Evolutionary conservation across 2,113 vertebrate species (phyloP), one percentile per base, ranked within the genome.

Genomic region (Trochalopteron elliotii): DNA sequence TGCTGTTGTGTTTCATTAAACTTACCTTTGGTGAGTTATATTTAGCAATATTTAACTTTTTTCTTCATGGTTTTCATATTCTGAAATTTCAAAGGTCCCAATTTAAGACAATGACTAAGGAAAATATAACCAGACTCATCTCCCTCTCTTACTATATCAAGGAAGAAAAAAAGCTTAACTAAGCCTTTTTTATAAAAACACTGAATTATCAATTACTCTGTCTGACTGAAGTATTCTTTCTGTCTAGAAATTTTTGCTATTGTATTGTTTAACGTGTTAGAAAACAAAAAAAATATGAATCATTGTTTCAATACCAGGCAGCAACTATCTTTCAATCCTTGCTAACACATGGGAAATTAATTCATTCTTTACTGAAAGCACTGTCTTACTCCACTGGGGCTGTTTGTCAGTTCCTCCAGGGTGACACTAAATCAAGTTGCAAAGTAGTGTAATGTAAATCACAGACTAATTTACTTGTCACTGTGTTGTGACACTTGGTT

Each of bases 391-490:
- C 95, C 87, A 60, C 74, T 59, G 12, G 68, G 90, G 89, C 87
- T 98, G 97, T 97, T 98, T 98, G 96, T 98, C 97, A 97, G 75
- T 80, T 97, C 95, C 96, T 97, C 91, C 91, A 47, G 90, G 96
- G 95, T 97, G 96, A 97, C 96, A 98, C 82, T 98, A 97, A 97
- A 98, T 98, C 97, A 98, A 97, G 96, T 83, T 87, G 93, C 90
- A 97, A 96, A 86, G 94, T 97, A 94, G 86, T 96, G 87, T 93
- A 96, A 98, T 96, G 97, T 98, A 98, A 98, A 98, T 98, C 98
- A 97, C 93, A 97, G 97, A 85, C 97, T 98, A 98, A 98, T 98
- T 98, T 98, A 98, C 97, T 97, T 98, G 98, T 98, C 98, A 98
- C 90, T 96, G 83, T 98, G 97, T 98, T 98, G 97, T 98, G 98